Conservation (phyloP, 1,140 invertebrate species). For the Spodoptera litura region DNA sequence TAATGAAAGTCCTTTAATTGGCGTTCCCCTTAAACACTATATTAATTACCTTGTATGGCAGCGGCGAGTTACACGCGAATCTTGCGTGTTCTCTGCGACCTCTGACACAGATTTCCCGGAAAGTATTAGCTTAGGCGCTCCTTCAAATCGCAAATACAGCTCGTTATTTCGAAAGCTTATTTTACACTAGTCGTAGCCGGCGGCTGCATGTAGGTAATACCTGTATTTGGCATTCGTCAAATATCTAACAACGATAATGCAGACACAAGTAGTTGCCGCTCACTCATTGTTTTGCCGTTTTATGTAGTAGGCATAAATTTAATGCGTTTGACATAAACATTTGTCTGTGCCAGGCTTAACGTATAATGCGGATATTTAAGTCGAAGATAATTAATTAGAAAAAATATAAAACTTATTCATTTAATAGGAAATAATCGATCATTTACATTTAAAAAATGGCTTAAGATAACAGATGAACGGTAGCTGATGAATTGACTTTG, state of each 20-base stretch:
- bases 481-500: constrained; percentile 14
- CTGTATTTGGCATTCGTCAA: constrained; percentile 56
- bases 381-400: constrained; percentile 12
- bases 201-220: constrained; percentile 50
- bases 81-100: constrained; percentile 60
- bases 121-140: constrained; percentile 63
- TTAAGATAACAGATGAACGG: constrained; percentile 18
- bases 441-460: constrained; percentile 12
- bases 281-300: constrained; percentile 45
- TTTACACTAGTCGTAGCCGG: constrained; percentile 55
- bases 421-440: constrained; percentile 25
- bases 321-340: constrained; percentile 39
- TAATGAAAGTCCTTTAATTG: constrained; percentile 66
- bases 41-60: constrained; percentile 67
- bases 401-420: constrained; percentile 10
- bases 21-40: constrained; percentile 58
- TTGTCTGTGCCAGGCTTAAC: constrained; percentile 37
- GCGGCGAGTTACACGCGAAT: constrained; percentile 52
- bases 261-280: constrained; percentile 12
- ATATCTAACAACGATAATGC: constrained; percentile 50
- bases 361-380: constrained; percentile 22
- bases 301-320: constrained; percentile 18
- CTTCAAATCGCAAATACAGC: constrained; percentile 62
- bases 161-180: constrained; percentile 68
- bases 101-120: constrained; percentile 66